Percentiles rank a stretch among this genome's conserved stretches.
phyloP scores from a whole-genome alignment of 2,113 vertebrate genomes.

The Xiphophorus hellerii region DNA sequence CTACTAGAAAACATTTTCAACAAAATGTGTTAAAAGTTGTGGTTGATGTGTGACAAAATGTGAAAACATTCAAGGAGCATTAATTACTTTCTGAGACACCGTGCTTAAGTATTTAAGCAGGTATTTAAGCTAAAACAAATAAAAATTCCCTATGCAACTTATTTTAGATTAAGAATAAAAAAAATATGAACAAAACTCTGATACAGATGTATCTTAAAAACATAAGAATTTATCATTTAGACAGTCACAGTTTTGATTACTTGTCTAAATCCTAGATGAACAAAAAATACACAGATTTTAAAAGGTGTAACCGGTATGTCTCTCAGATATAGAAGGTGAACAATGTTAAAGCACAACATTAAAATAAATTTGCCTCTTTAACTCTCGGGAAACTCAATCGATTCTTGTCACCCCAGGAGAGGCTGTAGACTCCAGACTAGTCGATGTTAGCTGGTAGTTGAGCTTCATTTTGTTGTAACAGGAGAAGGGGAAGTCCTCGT shows the following conservation, averaged over 20 bases:
- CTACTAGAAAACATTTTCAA: neutral
- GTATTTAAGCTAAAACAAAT: too few species aligned
- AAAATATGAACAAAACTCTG: too few species aligned
- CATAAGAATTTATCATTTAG: too few species aligned
- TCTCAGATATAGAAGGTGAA: neutral
- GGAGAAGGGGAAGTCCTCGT: slow-evolving; percentile 71
- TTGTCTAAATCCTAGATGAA: too few species aligned
- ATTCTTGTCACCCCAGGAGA: slow-evolving; percentile 54
- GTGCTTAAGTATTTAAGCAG: too few species aligned
- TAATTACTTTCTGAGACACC: neutral
- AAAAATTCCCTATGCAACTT: too few species aligned
- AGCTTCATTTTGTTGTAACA: slow-evolving; percentile 72
- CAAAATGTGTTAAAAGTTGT: neutral
- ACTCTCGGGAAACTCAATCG: slow-evolving; percentile 65
- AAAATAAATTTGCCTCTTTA: slow-evolving; percentile 1
- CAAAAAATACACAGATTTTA: neutral
- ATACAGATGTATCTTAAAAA: too few species aligned
- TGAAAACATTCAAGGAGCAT: neutral
- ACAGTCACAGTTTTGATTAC: too few species aligned
- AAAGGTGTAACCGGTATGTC: neutral
- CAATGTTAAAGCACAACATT: slow-evolving; percentile 2
- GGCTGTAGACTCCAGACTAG: slow-evolving; percentile 50
- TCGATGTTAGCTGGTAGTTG: slow-evolving; percentile 59
- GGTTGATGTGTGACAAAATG: neutral
- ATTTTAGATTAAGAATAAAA: too few species aligned